Evolutionary conservation across 2,888 invertebrate species (phyloP), one percentile per base, ranked within the genome.

Genomic region (Tenthredo amoena): DNA sequence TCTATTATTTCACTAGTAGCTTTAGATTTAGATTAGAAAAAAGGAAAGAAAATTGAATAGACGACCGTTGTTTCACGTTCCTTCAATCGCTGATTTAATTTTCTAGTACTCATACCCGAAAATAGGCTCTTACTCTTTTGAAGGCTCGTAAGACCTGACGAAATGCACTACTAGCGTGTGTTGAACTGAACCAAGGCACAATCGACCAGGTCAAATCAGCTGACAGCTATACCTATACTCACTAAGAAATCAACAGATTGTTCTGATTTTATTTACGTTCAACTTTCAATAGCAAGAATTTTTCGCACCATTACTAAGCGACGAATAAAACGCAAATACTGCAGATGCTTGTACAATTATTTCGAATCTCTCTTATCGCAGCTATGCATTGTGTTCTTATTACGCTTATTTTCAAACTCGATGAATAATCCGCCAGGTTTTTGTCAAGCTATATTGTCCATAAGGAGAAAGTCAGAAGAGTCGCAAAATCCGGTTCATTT

Each of bases 191-290:
- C 21, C 55, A 18, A 55, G 55, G 18, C 26, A 55, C 7, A 77
- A 50, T 50, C 55, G 77, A 31, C 40, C 77, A 55, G 34, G 43
- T 26, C 3, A 43, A 21, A 18, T 55, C 77, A 34, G n/a, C 34
- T 50, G 77, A 31, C 47, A 50, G n/a, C n/a, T 77, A 55, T 50
- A 77, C 31, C 15, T 21, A 47, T 26, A 77, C 31, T 21, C 12
- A 47, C 21, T 47, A 6, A 31, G 31, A 31, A 34, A 77, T 50
- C 50, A 77, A 77, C 77, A 77, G 55, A 77, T 77, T 50, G 76
- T 50, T 50, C 31, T 18, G 2, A 68, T 10, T 68, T 12, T 34
- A 6, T 12, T 26, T 62, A 0, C 26, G 2, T 62, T 6, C 12
- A 26, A 21, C 5, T 26, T 26, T 26, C 10, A 21, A 3, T 7